Evolutionary conservation across 2,888 invertebrate genomes (phyloP).

Genomic region (Sericinus montela): DNA sequence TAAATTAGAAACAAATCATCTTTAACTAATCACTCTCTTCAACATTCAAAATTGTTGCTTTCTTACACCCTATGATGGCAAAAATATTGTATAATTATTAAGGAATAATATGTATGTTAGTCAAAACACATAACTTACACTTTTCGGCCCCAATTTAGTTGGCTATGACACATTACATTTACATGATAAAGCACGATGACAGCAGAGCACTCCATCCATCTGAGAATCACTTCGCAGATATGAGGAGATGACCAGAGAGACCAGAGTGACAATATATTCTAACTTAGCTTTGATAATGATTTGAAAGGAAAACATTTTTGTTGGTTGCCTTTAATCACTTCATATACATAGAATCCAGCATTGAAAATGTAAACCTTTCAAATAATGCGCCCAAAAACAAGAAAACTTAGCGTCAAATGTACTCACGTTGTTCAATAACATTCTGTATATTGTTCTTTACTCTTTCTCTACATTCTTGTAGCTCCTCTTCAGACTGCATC

Average conservation of each 20-base stretch:
- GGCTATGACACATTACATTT: constrained; percentile 21
- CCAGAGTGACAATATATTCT: constrained; percentile 19
- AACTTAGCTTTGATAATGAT: constrained; percentile 7
- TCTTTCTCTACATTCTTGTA: constrained; percentile 90
- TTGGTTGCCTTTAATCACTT: not conserved
- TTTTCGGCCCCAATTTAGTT: constrained; percentile 9
- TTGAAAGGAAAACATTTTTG: constrained; percentile 1
- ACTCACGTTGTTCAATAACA: constrained; percentile 96
- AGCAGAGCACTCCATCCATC: constrained; percentile 31
- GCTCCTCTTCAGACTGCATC: constrained; percentile 91
- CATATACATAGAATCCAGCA: not conserved
- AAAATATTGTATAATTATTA: not conserved
- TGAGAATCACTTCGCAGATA: constrained; percentile 17
- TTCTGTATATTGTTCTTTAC: constrained; percentile 91
- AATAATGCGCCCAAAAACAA: not conserved
- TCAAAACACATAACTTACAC: constrained; percentile 33
- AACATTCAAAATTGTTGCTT: no score
- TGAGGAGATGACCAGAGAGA: constrained; percentile 31
- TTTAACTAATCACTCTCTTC: no score
- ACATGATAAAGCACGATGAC: constrained; percentile 24
- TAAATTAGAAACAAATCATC: no score
- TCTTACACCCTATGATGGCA: no score
- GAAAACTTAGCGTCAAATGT: constrained; percentile 11
- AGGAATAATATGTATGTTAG: constrained; percentile 29
- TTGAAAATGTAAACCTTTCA: constrained; percentile 8